Evolutionary conservation across 2,888 invertebrate genomes (phyloP).

Genomic region (Sisyra terminalis): DNA sequence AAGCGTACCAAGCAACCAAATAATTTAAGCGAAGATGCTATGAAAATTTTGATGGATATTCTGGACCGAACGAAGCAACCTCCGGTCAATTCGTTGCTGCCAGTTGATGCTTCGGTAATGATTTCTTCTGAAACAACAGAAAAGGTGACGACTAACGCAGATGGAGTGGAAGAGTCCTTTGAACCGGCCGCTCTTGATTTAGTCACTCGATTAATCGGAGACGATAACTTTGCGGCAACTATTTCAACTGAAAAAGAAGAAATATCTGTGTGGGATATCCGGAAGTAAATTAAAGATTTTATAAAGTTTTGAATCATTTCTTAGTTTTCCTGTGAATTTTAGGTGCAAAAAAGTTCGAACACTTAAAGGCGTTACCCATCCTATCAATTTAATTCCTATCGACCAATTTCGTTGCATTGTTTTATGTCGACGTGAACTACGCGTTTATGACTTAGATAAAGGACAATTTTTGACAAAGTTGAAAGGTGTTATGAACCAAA

Average conservation of each 20-base stretch:
- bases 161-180: slow-evolving; percentile 13
- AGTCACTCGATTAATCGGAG: slow-evolving; percentile 42
- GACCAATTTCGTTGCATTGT: slow-evolving; percentile 63
- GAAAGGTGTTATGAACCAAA: slow-evolving; percentile 83
- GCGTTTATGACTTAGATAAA: slow-evolving; percentile 63
- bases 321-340: no score
- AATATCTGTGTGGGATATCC: slow-evolving; percentile 68
- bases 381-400: slow-evolving; percentile 61
- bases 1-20: slow-evolving; percentile 20
- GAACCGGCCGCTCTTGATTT: slow-evolving; percentile 35
- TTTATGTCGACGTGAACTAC: slow-evolving; percentile 63
- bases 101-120: slow-evolving; percentile 26
- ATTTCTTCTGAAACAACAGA: slow-evolving; percentile 9
- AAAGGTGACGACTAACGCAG: slow-evolving; percentile 10
- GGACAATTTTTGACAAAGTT: slow-evolving; percentile 55
- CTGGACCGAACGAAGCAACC: slow-evolving; percentile 33
- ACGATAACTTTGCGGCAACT: slow-evolving; percentile 57
- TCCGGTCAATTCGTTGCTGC: slow-evolving; percentile 42
- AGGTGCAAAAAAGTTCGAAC: slow-evolving; percentile 50
- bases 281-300: slow-evolving; percentile 25
- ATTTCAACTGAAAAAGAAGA: slow-evolving; percentile 58
- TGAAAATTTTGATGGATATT: slow-evolving; percentile 22
- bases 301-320: slow-evolving; percentile 10
- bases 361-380: slow-evolving; percentile 56
- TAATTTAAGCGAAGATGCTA: slow-evolving; percentile 16